Evolutionary conservation across 2,888 invertebrate species (phyloP).

Genomic region (Polymixis flavicincta): DNA sequence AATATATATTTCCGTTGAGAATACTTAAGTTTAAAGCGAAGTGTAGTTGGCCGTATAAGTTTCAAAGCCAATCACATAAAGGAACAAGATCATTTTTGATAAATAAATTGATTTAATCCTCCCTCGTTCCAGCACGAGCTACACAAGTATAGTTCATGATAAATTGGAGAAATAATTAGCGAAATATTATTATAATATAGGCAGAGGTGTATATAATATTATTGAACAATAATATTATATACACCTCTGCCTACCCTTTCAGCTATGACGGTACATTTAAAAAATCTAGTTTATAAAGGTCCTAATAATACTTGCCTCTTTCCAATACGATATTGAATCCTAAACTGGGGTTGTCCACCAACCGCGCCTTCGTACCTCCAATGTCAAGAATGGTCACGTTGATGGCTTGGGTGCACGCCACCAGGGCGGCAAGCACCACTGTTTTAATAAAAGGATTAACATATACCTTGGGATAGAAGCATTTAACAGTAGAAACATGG

Average conservation of each 20-base stretch:
- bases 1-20: background rate
- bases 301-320: slow-evolving; percentile 42
- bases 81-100: background rate
- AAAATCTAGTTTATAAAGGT: background rate
- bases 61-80: background rate
- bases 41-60: background rate
- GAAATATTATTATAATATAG: no score
- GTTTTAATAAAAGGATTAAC: background rate
- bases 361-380: slow-evolving; percentile 15
- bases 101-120: background rate
- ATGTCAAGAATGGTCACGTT: slow-evolving; percentile 39
- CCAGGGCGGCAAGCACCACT: slow-evolving; percentile 61
- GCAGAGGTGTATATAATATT: no score
- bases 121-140: background rate
- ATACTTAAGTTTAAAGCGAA: background rate
- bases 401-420: slow-evolving; percentile 25
- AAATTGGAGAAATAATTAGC: background rate
- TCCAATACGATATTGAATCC: slow-evolving; percentile 47
- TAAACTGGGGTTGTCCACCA: slow-evolving; percentile 23
- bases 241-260: background rate
- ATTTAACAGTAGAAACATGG: background rate
- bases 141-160: background rate
- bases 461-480: background rate
- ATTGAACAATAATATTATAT: background rate
- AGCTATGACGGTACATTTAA: background rate